Conservation (phyloP, 2,888 invertebrate species). For the Catocala fraxini region DNA sequence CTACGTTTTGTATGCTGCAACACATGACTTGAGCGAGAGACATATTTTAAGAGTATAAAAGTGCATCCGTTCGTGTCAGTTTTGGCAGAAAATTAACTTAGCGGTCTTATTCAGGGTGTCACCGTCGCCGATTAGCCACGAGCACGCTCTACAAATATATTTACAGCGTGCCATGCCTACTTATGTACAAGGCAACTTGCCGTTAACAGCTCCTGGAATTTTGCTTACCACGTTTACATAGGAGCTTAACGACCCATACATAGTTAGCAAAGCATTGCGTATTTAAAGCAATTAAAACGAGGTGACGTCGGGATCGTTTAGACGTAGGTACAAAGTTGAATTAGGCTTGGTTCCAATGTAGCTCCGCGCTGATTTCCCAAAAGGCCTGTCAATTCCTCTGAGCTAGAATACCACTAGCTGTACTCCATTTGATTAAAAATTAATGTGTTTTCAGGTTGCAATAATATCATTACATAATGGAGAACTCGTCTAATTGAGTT, state of each 20-base stretch:
- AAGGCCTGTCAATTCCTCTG: conserved; percentile 67
- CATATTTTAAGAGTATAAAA: no score
- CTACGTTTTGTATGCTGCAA: no score
- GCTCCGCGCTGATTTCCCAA: conserved; percentile 72
- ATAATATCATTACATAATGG: conserved; percentile 35
- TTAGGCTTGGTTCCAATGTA: conserved; percentile 64
- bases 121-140: no score
- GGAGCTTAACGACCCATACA: conserved; percentile 39
- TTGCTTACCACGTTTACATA: conserved; percentile 32
- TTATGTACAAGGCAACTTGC: neutral
- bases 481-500: conserved; percentile 24
- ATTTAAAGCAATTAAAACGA: conserved; percentile 56
- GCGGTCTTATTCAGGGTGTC: no score
- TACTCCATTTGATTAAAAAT: conserved; percentile 77
- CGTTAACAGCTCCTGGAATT: neutral
- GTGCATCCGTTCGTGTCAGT: no score
- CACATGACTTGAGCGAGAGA: no score
- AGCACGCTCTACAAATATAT: neutral
- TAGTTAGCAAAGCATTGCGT: conserved; percentile 52
- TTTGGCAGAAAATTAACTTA: no score
- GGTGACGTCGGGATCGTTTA: conserved; percentile 48
- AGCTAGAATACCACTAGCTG: conserved; percentile 65
- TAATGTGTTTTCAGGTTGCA: conserved; percentile 64
- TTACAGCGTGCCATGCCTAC: neutral
- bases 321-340: conserved; percentile 56